Base-by-base conservation (phyloP, 2,113 vertebrate species). In the Tapirus terrestris region DNA sequence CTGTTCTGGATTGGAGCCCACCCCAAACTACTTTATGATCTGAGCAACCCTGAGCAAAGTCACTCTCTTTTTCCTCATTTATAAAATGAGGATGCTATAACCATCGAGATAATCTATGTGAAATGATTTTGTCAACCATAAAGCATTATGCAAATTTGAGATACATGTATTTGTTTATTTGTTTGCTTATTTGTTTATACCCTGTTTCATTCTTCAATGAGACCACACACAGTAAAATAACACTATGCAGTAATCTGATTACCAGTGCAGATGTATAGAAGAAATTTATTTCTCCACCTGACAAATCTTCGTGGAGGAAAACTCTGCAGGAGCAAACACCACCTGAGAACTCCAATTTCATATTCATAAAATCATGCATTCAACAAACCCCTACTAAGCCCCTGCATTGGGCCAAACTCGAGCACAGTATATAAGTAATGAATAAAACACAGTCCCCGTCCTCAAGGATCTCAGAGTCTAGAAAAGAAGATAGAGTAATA, bases 71-170 rank as follows among this genome's bases (percentile, higher is more conserved):
- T 88, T 70, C 58, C 72, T 81, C 61, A n/a, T 31, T 36, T 60
- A 36, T 39, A 91, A 82, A 56, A 60, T 58, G 58, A 93, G 61
- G 33, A n/a, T 79, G 25, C 43, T 89, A 11, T 36, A 81, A 45
- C 21, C 39, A 85, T 48, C 29, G 48, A 96, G 31, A 88, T 86
- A 18, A 56, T 29, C 31, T 39, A 17, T 9, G 36, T 25, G 17
- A 56, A 89, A 82, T 31, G 10, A 88, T 65, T 76, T 92, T 33
- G 36, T 65, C 36, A 31, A 56, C 39, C 43, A 61, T 20, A 60
- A 88, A 91, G 61, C 45, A 77, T 33, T 29, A 77, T 29, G 91
- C 27, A 76, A 43, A 97, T 93, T 7, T 81, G 36, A 81, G 85
- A 76, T 53, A 27, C 51, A 56, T 11, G 1, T 58, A 17, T 63